Base-by-base conservation (phyloP, 2,888 invertebrate species). In the Harpalus rufipes region DNA sequence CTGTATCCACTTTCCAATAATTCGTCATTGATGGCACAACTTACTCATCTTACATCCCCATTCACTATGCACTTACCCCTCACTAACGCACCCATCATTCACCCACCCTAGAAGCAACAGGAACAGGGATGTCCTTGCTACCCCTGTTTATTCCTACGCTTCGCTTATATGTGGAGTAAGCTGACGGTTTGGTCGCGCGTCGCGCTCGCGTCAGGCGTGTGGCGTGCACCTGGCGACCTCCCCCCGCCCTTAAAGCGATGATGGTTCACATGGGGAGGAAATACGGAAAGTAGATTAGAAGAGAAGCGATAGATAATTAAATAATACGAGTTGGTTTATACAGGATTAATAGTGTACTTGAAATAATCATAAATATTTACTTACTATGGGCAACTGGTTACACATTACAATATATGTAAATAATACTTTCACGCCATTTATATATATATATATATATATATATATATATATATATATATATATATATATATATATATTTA, bases 181-280 rank as follows among this genome's bases (percentile, higher is more conserved):
- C 21, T 65, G 51, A 65, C 63, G 81, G 81, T 16, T 18, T 21
- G 79, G 12, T 80, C 61, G 78, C 32, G 78, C 44, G 44, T 51
- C 44, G 59, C 39, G 63, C 51, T 21, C 68, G 80, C 85, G 85
- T 80, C 85, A 68, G 80, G 65, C 85, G 85, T 85, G 85, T 85
- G 85, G 79, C 85, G 51, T 16, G 85, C 85, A 85, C 85, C 85
- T 85, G 85, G 85, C 61, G 21, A 68, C 68, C 59, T 58, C 80
- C 41, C 59, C 68, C 85, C 59, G 58, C 85, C 80, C 80, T 39
- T 63, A 79, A 21, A 63, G 18, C 59, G 8, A 6, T 78, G 51
- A 78, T 84, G 16, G 65, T 84, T 84, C 78, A 84, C 25, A 25
- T 7, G 25, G 14, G 16, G 72, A n/a, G 18, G 6, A 44, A 7